Evolutionary conservation across 2,797 vertebrate genomes (phyloP).

Genomic region (Erpetoichthys calabaricus): DNA sequence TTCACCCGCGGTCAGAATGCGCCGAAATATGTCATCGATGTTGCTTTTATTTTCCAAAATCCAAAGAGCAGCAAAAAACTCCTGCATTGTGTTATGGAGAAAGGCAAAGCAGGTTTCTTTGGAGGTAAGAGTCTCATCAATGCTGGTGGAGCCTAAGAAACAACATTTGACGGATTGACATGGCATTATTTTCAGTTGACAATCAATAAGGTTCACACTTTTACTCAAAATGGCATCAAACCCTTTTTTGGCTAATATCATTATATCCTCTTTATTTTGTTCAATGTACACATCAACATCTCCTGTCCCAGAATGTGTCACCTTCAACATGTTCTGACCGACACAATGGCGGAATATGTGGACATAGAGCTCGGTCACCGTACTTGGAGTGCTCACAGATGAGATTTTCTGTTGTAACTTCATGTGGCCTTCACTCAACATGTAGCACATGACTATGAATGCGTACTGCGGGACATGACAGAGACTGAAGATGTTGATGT

Average conservation of each 20-base stretch:
- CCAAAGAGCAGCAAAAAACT: slow-evolving; percentile 36
- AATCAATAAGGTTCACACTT: slow-evolving; percentile 12
- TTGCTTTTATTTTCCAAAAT: slow-evolving; percentile 22
- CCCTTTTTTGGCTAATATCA: slow-evolving; percentile 9
- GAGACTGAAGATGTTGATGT: slow-evolving; percentile 30
- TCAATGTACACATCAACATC: slow-evolving; percentile 13
- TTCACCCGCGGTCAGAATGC: slow-evolving; percentile 20
- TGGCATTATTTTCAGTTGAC: too few relatives aligned
- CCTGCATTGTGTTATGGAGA: slow-evolving; percentile 36
- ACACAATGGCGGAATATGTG: slow-evolving; percentile 18
- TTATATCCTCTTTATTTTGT: slow-evolving; percentile 5
- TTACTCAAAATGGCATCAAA: slow-evolving; percentile 13
- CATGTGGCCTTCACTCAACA: too few relatives aligned
- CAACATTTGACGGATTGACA: slow-evolving; percentile 15
- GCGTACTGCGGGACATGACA: slow-evolving; percentile 35
- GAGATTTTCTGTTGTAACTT: too few relatives aligned
- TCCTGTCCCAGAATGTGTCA: background rate
- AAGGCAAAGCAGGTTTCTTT: slow-evolving; percentile 12
- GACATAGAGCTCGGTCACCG: slow-evolving; percentile 20
- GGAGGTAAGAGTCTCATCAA: slow-evolving; percentile 5
- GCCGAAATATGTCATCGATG: slow-evolving; percentile 19
- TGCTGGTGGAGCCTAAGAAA: slow-evolving; percentile 12
- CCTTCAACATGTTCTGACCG: slow-evolving; percentile 5
- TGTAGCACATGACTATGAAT: slow-evolving; percentile 22
- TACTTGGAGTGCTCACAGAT: slow-evolving; percentile 4